Base-by-base conservation (phyloP, 2,113 vertebrate species). In the Ophiodon elongatus region DNA sequence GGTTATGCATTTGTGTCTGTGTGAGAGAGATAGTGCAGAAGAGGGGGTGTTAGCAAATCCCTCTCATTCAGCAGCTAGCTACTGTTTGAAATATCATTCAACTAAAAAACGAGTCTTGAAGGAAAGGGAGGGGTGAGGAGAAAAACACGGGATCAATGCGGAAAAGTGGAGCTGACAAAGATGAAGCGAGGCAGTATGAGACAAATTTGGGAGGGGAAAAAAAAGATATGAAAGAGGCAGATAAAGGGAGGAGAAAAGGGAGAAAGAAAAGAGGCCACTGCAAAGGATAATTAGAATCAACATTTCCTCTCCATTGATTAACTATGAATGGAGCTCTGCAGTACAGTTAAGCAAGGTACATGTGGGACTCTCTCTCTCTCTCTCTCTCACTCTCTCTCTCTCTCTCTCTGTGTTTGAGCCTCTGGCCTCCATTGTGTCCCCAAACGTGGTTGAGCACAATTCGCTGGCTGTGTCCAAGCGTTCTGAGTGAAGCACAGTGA, bases 21-120 rank as follows among this genome's bases (percentile, higher is more conserved):
- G 35, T 8, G 50, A 35, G 73, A 29, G 3, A 23, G 57, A 56
- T 41, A 47, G 67, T 23, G 78, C 72, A 76, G 63, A 56, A 76
- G 73, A 80, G 72, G 73, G 50, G 35, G 72, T 63, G 83, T 85
- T 72, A 27, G 83, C 72, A 63, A 91, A 91, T 88, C 90, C 72
- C 70, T 89, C 35, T 88, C 92, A 91, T 93, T 92, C 92, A 94
- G 76, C 76, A 86, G 74, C 80, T 5, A 72, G 71, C 88, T 83
- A 66, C 93, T 70, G 78, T 88, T 89, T 83, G 82, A 92, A 87
- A 76, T 82, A 87, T 84, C 88, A 89, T 88, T 92, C 88, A 86
- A 59, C 63, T 60, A 79, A 87, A 88, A n/a, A 89, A 50, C 19
- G 47, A 50, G 72, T 60, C 47, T 73, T 4, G 21, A 33, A 76